Evolutionary conservation across 2,113 vertebrate genomes (phyloP), one percentile per base, ranked within the genome.

Genomic region (Apistogramma diplotaenia): DNA sequence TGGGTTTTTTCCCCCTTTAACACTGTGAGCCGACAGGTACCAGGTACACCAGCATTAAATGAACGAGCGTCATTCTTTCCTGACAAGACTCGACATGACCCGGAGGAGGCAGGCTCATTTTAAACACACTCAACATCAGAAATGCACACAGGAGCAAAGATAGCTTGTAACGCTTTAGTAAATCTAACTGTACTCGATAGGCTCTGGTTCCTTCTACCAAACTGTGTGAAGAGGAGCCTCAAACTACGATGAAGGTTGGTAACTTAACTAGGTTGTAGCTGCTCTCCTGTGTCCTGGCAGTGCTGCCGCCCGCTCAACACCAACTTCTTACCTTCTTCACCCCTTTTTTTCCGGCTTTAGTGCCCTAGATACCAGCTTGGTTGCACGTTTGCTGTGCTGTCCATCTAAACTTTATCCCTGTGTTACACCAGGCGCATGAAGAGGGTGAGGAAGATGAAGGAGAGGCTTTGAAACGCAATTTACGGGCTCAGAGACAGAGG

Each of bases 201-300:
- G 95, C 90, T 89, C 91, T 96, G 92, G 94, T 95, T 82, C 85
- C 91, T 5, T 85, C 90, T 16, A 82, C 85, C 82, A 92, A 82
- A 56, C 7, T 81, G 79, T 87, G 79, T 59, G 87, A 88, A 55
- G 89, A 90, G 74, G 90, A 59, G 57, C 86, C 56, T 37, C 89
- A 82, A 29, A 56, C 83, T 7, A 11, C 72, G 5, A 88, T 93
- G 91, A 85, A 94, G 94, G 95, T 96, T 90, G 82, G 94, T 94
- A 85, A 23, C 23, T 27, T 67, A 67, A 67, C 25, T 75, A 25
- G 65, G 11, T 40, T 86, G 60, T 85, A 79, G 74, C 13, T 70
- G 1, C 19, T 18, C 21, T 46, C 16, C 19, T 81, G 16, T 74
- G 54, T 83, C 37, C 37, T 46, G 15, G 15, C 43, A 70, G 60